Percentiles rank a stretch among this genome's conserved stretches.
Evolutionary conservation across 2,113 vertebrate genomes (phyloP).

Genomic region (Butorides virescens): DNA sequence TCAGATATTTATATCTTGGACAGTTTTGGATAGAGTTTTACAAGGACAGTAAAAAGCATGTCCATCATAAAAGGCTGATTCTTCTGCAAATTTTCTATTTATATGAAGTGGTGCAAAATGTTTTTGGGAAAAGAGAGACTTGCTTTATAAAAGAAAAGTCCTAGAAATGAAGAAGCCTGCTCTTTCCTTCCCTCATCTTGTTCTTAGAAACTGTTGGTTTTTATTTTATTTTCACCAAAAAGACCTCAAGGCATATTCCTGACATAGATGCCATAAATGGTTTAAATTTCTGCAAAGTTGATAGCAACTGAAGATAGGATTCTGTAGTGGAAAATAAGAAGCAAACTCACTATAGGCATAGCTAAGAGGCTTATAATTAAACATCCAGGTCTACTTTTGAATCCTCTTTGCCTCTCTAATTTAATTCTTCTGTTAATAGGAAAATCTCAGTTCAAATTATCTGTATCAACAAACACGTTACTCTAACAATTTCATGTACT

Average conservation of each 20-base stretch:
- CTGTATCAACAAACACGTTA: neutral
- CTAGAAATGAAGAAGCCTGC: neutral
- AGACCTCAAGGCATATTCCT: neutral
- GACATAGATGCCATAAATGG: neutral
- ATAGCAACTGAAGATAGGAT: neutral
- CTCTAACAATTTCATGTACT: neutral
- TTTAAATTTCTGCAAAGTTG: neutral
- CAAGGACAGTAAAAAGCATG: neutral
- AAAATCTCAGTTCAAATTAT: neutral
- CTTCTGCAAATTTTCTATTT: neutral
- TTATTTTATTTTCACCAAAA: neutral
- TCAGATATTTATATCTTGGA: neutral
- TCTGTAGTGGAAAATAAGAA: neutral
- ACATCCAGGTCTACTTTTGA: neutral
- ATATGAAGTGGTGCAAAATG: neutral
- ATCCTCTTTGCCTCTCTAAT: neutral
- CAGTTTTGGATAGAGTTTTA: neutral
- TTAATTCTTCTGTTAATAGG: neutral
- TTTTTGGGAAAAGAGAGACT: neutral
- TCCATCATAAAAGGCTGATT: neutral
- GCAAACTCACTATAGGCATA: neutral
- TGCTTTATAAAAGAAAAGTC: neutral
- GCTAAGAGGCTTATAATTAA: neutral
- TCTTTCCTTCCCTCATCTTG: neutral
- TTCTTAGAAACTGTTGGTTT: neutral